A percentile compares a stretch with the other conserved stretches of the same genome.
phyloP scores from a whole-genome alignment of 2,797 vertebrate genomes.

The Huso huso region DNA sequence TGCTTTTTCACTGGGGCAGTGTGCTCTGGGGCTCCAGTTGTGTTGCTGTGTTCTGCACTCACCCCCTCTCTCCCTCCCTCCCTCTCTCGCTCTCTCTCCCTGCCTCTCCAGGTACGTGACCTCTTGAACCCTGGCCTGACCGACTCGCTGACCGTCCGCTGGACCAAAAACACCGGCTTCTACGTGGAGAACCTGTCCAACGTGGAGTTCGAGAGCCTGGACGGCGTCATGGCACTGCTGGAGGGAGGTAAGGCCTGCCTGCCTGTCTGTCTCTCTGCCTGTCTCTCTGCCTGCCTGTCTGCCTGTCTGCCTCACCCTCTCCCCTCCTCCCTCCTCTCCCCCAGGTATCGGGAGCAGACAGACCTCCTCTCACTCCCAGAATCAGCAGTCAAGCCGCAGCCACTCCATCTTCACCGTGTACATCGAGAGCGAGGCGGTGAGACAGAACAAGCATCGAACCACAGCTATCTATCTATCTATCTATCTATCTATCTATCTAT shows the following conservation, averaged over 20 bases:
- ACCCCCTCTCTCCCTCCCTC: not conserved
- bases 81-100: not conserved
- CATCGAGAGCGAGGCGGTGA: slow-evolving; percentile 22
- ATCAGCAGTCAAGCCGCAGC: slow-evolving; percentile 60
- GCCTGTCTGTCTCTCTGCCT: not conserved
- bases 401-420: slow-evolving; percentile 56
- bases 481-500: too few species aligned
- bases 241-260: slow-evolving; percentile 38
- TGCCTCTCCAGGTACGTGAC: slow-evolving; percentile 44
- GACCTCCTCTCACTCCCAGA: slow-evolving; percentile 52
- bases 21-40: not conserved
- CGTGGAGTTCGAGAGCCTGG: slow-evolving; percentile 45
- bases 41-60: not conserved
- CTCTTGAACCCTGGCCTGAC: slow-evolving; percentile 42
- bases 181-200: slow-evolving; percentile 51
- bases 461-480: too few species aligned
- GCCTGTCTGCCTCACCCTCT: not conserved
- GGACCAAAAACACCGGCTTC: slow-evolving; percentile 53
- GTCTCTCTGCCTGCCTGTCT: not conserved
- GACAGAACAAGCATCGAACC: too few species aligned
- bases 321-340: not conserved
- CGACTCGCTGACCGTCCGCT: slow-evolving; percentile 42
- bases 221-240: slow-evolving; percentile 44
- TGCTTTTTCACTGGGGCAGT: too few species aligned
- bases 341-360: slow-evolving; percentile 47